A percentile compares a stretch with the other conserved stretches of the same genome.
Evolutionary conservation across 2,113 vertebrate genomes (phyloP).

Genomic region (Indicator indicator): DNA sequence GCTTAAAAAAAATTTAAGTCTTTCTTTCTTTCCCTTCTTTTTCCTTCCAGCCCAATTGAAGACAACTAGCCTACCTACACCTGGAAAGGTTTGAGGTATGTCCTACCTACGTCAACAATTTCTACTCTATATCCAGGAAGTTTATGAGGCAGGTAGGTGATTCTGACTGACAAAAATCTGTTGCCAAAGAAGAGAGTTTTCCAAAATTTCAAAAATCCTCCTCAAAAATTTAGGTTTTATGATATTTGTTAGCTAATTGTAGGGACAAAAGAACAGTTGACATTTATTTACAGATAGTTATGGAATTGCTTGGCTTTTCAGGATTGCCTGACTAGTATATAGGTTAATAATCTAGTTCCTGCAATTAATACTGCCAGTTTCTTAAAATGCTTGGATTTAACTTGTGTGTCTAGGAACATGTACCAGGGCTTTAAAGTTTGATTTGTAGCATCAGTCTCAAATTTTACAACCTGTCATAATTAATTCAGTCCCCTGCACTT

Average conservation of each 20-base stretch:
- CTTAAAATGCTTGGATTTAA: conserved; percentile 59
- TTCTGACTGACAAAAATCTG: not conserved
- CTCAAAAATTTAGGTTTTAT: not conserved
- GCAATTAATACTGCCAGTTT: conserved; percentile 25
- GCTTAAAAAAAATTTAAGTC: not conserved
- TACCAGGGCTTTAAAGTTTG: conserved; percentile 75
- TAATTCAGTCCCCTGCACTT: conserved; percentile 80
- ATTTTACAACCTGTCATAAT: conserved; percentile 80
- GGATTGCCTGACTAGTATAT: not conserved
- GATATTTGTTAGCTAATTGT: not conserved
- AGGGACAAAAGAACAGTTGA: not conserved
- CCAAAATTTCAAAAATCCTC: not conserved
- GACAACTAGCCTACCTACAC: not conserved
- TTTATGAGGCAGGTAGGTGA: not conserved
- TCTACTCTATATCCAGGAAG: not conserved
- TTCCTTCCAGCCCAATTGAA: not conserved
- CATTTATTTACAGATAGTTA: not conserved
- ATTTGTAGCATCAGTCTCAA: conserved; percentile 70
- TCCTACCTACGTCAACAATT: not conserved
- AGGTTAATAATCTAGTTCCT: conserved; percentile 26
- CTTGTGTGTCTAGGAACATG: conserved; percentile 57
- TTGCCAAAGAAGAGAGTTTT: not conserved
- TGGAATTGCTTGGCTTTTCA: conserved; percentile 17
- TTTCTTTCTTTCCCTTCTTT: not conserved
- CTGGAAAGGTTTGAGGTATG: not conserved